Percentiles rank a stretch among this genome's conserved stretches.
These are phyloP conservation scores for Eustalomyia histrio DNA, from an alignment of 2,888 invertebrate genomes.

Conservation along the genomic window DNA sequence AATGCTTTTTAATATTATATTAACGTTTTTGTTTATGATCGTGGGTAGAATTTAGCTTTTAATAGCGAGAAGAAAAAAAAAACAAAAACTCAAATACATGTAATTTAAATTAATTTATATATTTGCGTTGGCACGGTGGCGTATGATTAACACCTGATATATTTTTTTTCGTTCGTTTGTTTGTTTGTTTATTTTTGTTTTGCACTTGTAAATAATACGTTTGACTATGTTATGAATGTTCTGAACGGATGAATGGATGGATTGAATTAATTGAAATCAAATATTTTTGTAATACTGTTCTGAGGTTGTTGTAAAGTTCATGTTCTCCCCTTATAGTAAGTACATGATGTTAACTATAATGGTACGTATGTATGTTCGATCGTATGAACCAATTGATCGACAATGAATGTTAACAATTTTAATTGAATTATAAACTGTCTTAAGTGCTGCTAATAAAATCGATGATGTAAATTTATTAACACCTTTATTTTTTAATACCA, in stretches of 20 bases:
- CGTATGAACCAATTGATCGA: background rate
- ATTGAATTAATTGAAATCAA: background rate
- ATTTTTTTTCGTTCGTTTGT: conserved; percentile 11
- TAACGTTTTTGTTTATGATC: conserved; percentile 47
- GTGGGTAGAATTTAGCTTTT: conserved; percentile 57
- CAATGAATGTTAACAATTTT: conserved; percentile 58
- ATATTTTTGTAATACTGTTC: background rate
- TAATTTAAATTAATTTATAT: conserved; percentile 66
- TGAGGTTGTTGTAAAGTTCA: background rate
- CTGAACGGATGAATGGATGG: background rate
- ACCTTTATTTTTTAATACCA: conserved; percentile 67
- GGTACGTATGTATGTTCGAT: background rate
- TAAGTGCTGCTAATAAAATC: conserved; percentile 73
- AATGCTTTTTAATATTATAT: conserved; percentile 50
- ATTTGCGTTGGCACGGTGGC: conserved; percentile 63
- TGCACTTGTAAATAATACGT: conserved; percentile 47
- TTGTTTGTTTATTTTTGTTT: conserved; percentile 11
- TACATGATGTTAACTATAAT: background rate
- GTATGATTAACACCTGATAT: conserved; percentile 67
- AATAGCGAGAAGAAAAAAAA: conserved; percentile 24
- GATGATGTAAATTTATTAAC: conserved; percentile 75
- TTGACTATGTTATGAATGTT: conserved; percentile 18
- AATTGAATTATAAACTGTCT: conserved; percentile 66
- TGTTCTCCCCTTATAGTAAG: background rate
- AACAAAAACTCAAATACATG: conserved; percentile 57